Evolutionary conservation across 2,797 vertebrate species (phyloP).

Genomic region (Loriculus beryllinus): DNA sequence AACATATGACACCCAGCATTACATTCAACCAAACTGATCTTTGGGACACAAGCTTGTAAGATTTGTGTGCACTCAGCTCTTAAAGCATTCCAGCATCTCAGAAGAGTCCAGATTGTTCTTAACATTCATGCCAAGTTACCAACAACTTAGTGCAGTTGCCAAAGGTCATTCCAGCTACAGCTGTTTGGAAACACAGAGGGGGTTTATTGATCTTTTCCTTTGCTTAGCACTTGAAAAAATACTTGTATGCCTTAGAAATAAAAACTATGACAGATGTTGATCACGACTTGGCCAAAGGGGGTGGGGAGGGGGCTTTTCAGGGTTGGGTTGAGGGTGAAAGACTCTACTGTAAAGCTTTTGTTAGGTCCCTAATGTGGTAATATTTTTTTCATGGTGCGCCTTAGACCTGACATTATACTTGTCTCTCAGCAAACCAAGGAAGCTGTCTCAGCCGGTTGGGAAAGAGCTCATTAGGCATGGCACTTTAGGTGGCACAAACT

Average conservation of each 20-base stretch:
- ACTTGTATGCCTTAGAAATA: background rate
- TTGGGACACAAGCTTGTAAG: background rate
- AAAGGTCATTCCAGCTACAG: conserved; percentile 28
- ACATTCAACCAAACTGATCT: background rate
- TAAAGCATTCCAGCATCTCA: background rate
- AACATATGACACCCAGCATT: background rate
- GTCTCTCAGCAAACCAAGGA: background rate
- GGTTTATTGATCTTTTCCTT: conserved; percentile 28
- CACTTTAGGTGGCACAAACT: conserved; percentile 18
- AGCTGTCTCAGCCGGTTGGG: conserved; percentile 37
- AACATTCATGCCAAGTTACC: conserved; percentile 12
- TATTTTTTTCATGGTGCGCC: background rate
- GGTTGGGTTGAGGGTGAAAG: background rate
- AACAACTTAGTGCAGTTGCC: conserved; percentile 42
- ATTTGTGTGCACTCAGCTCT: background rate
- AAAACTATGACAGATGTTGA: background rate
- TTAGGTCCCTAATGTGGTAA: background rate
- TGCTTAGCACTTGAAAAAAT: background rate
- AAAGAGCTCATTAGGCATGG: conserved; percentile 3
- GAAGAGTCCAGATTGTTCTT: conserved; percentile 17
- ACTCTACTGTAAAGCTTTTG: background rate
- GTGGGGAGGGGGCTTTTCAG: background rate
- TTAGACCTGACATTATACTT: background rate
- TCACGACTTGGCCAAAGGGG: background rate
- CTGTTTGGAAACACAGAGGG: background rate